Conservation (phyloP, 2,113 vertebrate species). For the Cinclus mexicanus region DNA sequence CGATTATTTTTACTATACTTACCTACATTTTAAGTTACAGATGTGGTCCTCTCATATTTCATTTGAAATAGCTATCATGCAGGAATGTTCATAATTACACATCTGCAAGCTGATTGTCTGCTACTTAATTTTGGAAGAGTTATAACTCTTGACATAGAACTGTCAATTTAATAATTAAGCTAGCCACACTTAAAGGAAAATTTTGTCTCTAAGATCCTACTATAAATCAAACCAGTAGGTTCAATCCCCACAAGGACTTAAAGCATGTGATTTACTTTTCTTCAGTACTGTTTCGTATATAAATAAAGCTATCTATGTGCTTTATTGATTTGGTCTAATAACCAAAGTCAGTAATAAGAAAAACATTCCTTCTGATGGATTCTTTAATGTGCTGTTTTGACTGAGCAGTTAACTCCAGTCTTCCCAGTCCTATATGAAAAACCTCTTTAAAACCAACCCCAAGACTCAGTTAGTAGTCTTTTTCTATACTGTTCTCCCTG, state of each 20-base stretch:
- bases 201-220: neutral
- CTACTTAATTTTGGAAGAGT: slow-evolving; percentile 1
- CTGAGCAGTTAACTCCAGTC: neutral
- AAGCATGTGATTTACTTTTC: neutral
- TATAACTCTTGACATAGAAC: neutral
- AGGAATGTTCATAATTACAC: neutral
- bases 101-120: neutral
- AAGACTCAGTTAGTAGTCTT: neutral
- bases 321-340: neutral
- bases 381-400: neutral
- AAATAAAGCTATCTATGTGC: neutral
- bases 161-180: slow-evolving; percentile 19
- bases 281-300: neutral
- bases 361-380: neutral
- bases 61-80: neutral
- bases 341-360: neutral
- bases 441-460: neutral
- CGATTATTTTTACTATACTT: neutral
- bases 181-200: neutral
- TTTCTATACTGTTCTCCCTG: neutral
- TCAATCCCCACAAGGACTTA: neutral
- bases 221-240: neutral
- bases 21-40: neutral
- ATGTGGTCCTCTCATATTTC: neutral
- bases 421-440: neutral